Evolutionary conservation across 64 coral and sea anemone species (phyloP).

Genomic region (Dendronephthya gigantea): DNA sequence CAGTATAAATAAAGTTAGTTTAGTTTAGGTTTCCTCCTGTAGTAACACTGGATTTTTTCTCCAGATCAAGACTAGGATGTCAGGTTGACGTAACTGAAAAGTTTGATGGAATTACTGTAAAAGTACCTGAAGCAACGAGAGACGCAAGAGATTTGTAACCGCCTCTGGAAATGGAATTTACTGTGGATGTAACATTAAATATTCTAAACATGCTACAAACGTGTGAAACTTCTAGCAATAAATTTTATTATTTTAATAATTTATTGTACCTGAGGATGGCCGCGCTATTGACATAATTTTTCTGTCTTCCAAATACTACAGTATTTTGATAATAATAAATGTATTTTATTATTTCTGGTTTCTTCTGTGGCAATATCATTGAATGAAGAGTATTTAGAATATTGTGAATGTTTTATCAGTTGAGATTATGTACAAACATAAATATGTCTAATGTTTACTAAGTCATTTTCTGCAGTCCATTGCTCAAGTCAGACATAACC

Average conservation of each 20-base stretch:
- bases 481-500: too few relatives aligned
- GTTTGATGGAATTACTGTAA: conserved; percentile 26
- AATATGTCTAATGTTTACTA: background rate
- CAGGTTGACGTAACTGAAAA: conserved; percentile 38
- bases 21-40: too few relatives aligned
- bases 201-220: background rate
- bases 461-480: background rate
- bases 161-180: too few relatives aligned
- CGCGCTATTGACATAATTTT: background rate
- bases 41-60: background rate
- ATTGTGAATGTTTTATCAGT: background rate
- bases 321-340: background rate
- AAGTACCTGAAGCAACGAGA: conserved; percentile 37
- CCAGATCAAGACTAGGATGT: conserved; percentile 39
- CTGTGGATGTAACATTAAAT: too few relatives aligned
- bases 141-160: conserved; percentile 26
- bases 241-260: too few relatives aligned
- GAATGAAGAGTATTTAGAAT: background rate
- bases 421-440: background rate
- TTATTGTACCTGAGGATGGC: too few relatives aligned
- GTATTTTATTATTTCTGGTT: too few relatives aligned
- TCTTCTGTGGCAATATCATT: too few relatives aligned
- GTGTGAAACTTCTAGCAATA: background rate
- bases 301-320: background rate
- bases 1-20: too few relatives aligned